Evolutionary conservation across 2,113 vertebrate species (phyloP).

Genomic region (Shinisaurus crocodilurus): DNA sequence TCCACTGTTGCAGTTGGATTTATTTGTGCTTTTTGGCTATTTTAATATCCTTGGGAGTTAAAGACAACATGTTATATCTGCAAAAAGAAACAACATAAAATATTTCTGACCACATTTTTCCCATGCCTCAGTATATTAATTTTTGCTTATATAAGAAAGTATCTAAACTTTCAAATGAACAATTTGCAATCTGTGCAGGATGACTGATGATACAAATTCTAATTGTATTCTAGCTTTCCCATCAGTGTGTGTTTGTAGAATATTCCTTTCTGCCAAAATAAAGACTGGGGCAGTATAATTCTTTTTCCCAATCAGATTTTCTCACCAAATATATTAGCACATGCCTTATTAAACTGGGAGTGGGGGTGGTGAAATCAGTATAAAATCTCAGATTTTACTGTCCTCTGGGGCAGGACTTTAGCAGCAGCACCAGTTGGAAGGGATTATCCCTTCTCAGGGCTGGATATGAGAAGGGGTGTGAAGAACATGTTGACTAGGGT

Average conservation of each 20-base stretch:
- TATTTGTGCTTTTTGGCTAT: slow-evolving; percentile 60
- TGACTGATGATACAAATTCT: slow-evolving; percentile 66
- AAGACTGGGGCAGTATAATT: slow-evolving; percentile 32
- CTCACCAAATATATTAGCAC: background rate
- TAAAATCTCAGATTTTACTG: slow-evolving; percentile 5
- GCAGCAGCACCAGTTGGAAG: background rate
- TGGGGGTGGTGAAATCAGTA: background rate
- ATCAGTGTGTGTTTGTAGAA: slow-evolving; percentile 61
- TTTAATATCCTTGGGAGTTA: slow-evolving; percentile 61
- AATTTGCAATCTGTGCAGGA: slow-evolving; percentile 63
- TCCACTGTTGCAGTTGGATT: slow-evolving; percentile 53
- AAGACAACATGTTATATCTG: slow-evolving; percentile 50
- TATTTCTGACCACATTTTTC: slow-evolving; percentile 63
- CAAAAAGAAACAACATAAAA: slow-evolving; percentile 54
- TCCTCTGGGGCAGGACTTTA: background rate
- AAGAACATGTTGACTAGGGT: background rate
- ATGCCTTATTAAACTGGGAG: background rate
- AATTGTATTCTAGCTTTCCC: slow-evolving; percentile 55
- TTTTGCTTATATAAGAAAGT: slow-evolving; percentile 68
- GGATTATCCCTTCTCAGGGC: background rate
- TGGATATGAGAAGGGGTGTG: slow-evolving; percentile 19
- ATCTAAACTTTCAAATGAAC: slow-evolving; percentile 67
- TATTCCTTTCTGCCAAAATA: slow-evolving; percentile 57
- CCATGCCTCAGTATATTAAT: slow-evolving; percentile 62
- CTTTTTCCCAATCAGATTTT: slow-evolving; percentile 4